Evolutionary conservation across 37 sponge, comb jelly and placozoan species (phyloP).

Genomic region (Halichondria panicea): DNA sequence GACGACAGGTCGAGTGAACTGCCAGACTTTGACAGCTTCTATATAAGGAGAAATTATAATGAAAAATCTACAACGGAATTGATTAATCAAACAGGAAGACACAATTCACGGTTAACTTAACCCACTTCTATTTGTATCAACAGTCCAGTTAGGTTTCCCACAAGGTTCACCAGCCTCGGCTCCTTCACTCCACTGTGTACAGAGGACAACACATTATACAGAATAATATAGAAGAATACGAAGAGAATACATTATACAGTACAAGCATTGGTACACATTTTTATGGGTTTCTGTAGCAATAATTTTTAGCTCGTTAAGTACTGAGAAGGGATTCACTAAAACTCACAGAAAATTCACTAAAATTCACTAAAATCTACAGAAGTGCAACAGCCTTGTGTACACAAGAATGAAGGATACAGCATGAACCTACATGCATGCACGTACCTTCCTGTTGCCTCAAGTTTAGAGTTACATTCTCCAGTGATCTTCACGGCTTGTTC

Average conservation of each 20-base stretch:
- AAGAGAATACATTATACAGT: no score
- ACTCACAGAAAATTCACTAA: neutral
- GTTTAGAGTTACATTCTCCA: conserved; percentile 20
- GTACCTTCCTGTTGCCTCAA: conserved; percentile 61
- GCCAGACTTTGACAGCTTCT: conserved; percentile 47
- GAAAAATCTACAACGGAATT: neutral
- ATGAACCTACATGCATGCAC: no score
- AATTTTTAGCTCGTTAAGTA: neutral
- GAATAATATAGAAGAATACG: neutral
- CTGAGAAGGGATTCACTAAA: neutral
- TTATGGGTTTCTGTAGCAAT: no score
- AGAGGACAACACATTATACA: neutral
- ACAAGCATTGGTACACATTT: no score
- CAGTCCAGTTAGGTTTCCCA: conserved; percentile 54
- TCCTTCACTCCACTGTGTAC: conserved; percentile 53
- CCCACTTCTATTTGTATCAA: conserved; percentile 79
- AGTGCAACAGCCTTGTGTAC: neutral
- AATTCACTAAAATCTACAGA: neutral
- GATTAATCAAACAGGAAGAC: neutral
- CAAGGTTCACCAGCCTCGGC: conserved; percentile 21
- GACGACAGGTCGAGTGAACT: conserved; percentile 44
- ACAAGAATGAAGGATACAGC: no score
- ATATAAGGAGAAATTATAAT: neutral
- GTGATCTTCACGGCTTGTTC: conserved; percentile 59
- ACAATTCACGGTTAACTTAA: neutral